A percentile compares a stretch with the other conserved stretches of the same genome.
These are phyloP conservation scores for Megaceryle torquata DNA, from an alignment of 2,113 vertebrate species.

Conservation along the genomic window DNA sequence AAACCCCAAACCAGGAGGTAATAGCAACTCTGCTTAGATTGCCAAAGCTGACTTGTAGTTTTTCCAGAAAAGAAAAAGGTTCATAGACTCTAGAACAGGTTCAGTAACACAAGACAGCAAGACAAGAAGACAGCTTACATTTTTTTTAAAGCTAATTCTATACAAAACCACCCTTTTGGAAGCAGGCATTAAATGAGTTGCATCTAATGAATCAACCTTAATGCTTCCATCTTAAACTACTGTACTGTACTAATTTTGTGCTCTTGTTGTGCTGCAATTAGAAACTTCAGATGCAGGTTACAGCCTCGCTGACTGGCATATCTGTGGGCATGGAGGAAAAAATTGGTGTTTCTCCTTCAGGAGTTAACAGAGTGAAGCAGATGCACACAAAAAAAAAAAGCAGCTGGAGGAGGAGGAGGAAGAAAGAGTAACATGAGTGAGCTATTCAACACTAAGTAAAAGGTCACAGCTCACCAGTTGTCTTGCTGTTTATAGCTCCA, in stretches of 20 bases:
- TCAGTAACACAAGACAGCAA: not conserved
- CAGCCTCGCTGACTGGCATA: not conserved
- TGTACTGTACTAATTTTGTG: not conserved
- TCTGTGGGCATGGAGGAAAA: not conserved
- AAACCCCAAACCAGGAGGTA: not conserved
- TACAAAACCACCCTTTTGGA: not conserved
- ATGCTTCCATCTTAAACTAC: not conserved
- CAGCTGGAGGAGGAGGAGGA: not conserved
- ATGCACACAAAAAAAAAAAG: not conserved
- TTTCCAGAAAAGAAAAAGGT: not conserved
- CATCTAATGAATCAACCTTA: not conserved
- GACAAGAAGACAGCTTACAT: not conserved
- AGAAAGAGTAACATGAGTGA: not conserved
- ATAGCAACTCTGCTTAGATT: not conserved
- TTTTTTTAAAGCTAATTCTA: not conserved
- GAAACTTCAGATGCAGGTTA: not conserved
- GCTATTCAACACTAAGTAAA: not conserved
- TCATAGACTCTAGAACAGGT: not conserved
- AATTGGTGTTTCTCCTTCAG: not conserved
- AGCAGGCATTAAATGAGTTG: not conserved
- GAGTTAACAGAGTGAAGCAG: not conserved
- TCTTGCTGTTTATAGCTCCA: not conserved
- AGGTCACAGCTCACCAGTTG: constrained; percentile 12
- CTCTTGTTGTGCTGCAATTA: not conserved
- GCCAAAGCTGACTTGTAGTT: not conserved